A percentile compares a stretch with the other conserved stretches of the same genome.
Conservation (phyloP, 2,113 vertebrate genomes). For the Salvelinus fontinalis region DNA sequence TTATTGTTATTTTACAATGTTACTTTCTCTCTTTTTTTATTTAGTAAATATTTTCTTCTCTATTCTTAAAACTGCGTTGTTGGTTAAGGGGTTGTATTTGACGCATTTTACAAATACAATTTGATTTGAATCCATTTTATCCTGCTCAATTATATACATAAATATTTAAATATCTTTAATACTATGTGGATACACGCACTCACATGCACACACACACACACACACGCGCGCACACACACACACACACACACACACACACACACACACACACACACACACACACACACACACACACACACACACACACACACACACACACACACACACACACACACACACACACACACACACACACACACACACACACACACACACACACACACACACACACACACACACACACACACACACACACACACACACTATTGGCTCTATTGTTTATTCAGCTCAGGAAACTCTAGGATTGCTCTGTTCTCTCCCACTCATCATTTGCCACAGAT, state of each 20-base stretch:
- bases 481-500: not conserved
- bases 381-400: not conserved
- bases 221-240: not conserved
- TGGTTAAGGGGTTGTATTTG: too few relatives aligned
- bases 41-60: too few relatives aligned
- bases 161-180: too few relatives aligned
- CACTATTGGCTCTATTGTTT: not conserved
- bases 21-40: too few relatives aligned
- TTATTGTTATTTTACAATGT: too few relatives aligned
- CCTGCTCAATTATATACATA: too few relatives aligned
- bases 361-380: not conserved
- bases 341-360: too few relatives aligned
- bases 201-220: not conserved
- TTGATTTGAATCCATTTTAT: too few relatives aligned
- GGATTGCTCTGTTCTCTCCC: not conserved
- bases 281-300: not conserved
- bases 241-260: slow-evolving; percentile 12
- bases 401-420: not conserved
- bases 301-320: not conserved
- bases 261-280: too few relatives aligned
- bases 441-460: not conserved
- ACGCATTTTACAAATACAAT: too few relatives aligned
- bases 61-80: too few relatives aligned
- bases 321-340: not conserved
- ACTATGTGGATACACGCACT: too few relatives aligned